These are phyloP conservation scores for Cyclina sinensis DNA, from an alignment of 1,140 invertebrate genomes.

Conservation along the genomic window DNA sequence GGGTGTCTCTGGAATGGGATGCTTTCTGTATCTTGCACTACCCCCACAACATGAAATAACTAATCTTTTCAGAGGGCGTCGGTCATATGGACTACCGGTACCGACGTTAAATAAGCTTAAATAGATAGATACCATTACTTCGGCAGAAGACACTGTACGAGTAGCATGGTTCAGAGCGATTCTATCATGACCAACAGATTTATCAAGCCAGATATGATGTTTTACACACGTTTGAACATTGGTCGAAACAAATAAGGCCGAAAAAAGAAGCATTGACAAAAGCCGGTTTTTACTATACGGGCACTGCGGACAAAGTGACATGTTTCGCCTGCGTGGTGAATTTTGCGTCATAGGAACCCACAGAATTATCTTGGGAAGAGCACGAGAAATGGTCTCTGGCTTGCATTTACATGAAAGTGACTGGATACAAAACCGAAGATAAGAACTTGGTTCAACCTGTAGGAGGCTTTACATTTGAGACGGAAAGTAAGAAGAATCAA, in stretches of 20 bases:
- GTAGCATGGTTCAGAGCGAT: neutral
- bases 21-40: too few relatives aligned
- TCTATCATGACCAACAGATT: neutral
- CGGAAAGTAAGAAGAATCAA: too few relatives aligned
- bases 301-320: neutral
- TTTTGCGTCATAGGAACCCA: neutral
- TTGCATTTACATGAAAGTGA: constrained; percentile 2
- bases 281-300: constrained; percentile 41
- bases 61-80: too few relatives aligned
- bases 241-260: neutral
- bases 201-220: neutral
- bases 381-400: neutral
- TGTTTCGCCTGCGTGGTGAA: constrained; percentile 5
- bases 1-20: too few relatives aligned
- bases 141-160: neutral
- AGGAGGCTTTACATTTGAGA: too few relatives aligned
- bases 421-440: neutral
- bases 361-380: neutral
- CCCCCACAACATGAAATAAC: too few relatives aligned
- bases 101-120: too few relatives aligned
- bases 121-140: too few relatives aligned
- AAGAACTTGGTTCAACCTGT: neutral
- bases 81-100: too few relatives aligned
- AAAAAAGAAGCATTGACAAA: neutral
- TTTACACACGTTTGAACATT: neutral